phyloP scores from a whole-genome alignment of 2,113 vertebrate genomes.

The Apeltes quadracus region DNA sequence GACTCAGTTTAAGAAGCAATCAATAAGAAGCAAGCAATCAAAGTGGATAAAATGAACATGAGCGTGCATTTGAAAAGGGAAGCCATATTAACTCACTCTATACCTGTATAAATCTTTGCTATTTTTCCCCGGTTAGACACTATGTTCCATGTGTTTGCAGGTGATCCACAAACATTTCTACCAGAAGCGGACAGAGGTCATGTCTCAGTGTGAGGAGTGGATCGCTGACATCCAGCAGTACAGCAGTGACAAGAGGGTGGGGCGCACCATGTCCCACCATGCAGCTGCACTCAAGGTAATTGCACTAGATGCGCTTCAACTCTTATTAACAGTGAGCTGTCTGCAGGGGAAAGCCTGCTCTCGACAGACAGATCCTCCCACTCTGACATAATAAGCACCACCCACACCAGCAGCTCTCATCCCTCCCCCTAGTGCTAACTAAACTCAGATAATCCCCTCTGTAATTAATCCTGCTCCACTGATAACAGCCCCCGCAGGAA shows the following conservation, averaged over 20 bases:
- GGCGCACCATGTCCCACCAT: conserved; percentile 98
- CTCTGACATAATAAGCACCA: not conserved
- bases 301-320: not conserved
- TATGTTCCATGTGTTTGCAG: conserved; percentile 71
- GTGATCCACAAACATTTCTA: conserved; percentile 99
- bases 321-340: not conserved
- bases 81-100: too few relatives aligned
- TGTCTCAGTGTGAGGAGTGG: conserved; percentile 99
- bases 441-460: conserved; percentile 16
- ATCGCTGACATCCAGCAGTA: conserved; percentile 99
- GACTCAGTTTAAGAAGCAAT: not conserved
- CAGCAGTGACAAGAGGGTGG: conserved; percentile 98
- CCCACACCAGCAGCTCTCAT: not conserved
- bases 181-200: conserved; percentile 96
- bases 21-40: not conserved
- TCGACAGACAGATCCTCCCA: conserved; percentile 7
- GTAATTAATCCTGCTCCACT: conserved; percentile 24
- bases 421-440: conserved; percentile 24
- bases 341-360: conserved; percentile 4
- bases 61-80: not conserved
- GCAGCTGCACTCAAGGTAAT: conserved; percentile 96
- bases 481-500: not conserved
- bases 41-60: not conserved
- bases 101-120: not conserved
- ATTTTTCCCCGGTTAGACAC: not conserved